Percentiles rank a stretch among this genome's conserved stretches.
phyloP scores from a whole-genome alignment of 1,140 invertebrate genomes.

The Wasmannia auropunctata region DNA sequence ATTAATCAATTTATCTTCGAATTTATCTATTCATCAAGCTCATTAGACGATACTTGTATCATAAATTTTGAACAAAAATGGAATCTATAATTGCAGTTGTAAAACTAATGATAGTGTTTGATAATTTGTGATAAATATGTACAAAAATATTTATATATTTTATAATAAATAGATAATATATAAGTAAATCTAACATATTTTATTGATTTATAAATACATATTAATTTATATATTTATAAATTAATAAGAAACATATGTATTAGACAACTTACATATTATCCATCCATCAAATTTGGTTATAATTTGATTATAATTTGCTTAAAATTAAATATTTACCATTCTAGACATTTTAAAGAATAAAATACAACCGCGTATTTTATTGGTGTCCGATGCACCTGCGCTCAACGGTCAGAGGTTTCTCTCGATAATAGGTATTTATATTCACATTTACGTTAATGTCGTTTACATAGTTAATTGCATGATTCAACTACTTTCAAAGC shows the following conservation, averaged over 20 bases:
- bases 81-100: not conserved
- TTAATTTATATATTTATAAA: not conserved
- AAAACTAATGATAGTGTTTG: not conserved
- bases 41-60: not conserved
- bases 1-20: too few relatives aligned
- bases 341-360: not conserved
- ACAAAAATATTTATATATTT: not conserved
- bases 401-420: conserved; percentile 3
- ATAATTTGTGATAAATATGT: not conserved
- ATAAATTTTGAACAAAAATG: not conserved
- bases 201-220: not conserved
- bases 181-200: not conserved
- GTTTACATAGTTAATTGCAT: not conserved
- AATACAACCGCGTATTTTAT: not conserved
- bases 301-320: not conserved
- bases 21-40: conserved; percentile 42
- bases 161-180: not conserved
- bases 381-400: not conserved
- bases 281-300: not conserved
- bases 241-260: not conserved
- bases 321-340: not conserved
- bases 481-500: conserved; percentile 19
- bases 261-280: not conserved
- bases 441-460: not conserved
- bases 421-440: not conserved